Evolutionary conservation across 2,888 invertebrate genomes (phyloP).

Genomic region (Diarsia brunnea): DNA sequence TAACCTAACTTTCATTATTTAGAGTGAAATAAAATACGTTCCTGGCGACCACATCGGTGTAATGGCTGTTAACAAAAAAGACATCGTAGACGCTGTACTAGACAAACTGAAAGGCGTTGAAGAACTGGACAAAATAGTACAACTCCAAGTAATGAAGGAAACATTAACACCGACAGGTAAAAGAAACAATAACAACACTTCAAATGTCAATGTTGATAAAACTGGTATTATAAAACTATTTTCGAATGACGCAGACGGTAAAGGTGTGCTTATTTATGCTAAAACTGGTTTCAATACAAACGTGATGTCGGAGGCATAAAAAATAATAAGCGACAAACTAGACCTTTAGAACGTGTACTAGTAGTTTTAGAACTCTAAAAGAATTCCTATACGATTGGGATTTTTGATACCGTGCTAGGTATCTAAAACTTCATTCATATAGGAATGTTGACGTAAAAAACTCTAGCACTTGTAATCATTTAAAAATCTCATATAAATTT

Average conservation of each 20-base stretch:
- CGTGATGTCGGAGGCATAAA: neutral
- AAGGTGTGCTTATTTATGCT: conserved; percentile 27
- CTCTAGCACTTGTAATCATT: neutral
- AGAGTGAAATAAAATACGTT: conserved; percentile 92
- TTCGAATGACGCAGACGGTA: conserved; percentile 13
- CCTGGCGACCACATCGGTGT: conserved; percentile 98
- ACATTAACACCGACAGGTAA: conserved; percentile 95
- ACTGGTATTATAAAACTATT: conserved; percentile 36
- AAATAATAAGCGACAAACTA: neutral
- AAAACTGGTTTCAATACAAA: conserved; percentile 20
- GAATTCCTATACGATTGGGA: neutral
- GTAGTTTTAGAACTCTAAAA: neutral
- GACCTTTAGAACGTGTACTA: neutral
- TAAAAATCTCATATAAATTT: neutral
- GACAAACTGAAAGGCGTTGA: conserved; percentile 92
- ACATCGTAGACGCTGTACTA: conserved; percentile 95
- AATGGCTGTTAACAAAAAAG: conserved; percentile 95
- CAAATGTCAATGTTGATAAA: conserved; percentile 37
- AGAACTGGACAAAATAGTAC: conserved; percentile 92
- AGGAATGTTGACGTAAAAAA: neutral
- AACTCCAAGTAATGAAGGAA: conserved; percentile 95
- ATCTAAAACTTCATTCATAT: too few species aligned
- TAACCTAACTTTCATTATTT: conserved; percentile 47
- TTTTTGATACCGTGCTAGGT: too few species aligned
- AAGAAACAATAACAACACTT: conserved; percentile 17